Percentiles rank a stretch among this genome's conserved stretches.
These are phyloP conservation scores for Neodiprion pinetum DNA, from an alignment of 1,140 invertebrate species.

Conservation along the genomic window DNA sequence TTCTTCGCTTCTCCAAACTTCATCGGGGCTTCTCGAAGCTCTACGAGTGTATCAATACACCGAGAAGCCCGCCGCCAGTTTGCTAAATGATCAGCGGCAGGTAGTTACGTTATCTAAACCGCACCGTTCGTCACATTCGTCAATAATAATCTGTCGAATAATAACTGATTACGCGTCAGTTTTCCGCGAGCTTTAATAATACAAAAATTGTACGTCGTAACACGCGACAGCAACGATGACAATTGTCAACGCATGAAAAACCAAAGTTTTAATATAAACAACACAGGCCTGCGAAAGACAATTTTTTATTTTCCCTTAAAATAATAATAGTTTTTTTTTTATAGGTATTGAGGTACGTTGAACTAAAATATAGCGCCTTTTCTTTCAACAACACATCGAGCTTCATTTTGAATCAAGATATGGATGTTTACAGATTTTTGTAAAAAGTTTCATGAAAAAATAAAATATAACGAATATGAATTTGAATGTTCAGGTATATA, in stretches of 20 bases:
- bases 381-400: too few relatives aligned
- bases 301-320: too few relatives aligned
- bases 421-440: slow-evolving; percentile 27
- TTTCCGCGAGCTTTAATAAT: background rate
- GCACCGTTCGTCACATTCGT: too few relatives aligned
- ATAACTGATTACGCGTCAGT: background rate
- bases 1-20: background rate
- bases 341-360: too few relatives aligned
- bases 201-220: background rate
- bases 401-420: too few relatives aligned
- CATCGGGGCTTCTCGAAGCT: background rate
- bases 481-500: too few relatives aligned
- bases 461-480: background rate
- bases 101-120: too few relatives aligned
- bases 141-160: background rate
- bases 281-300: slow-evolving; percentile 7
- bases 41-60: background rate
- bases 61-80: background rate
- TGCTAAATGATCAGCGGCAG: too few relatives aligned
- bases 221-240: too few relatives aligned
- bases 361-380: too few relatives aligned
- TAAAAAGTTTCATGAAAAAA: slow-evolving; percentile 25
- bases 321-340: too few relatives aligned
- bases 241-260: background rate
- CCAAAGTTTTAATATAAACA: slow-evolving; percentile 8